Base-by-base conservation (phyloP, 2,888 invertebrate species). In the Aphrophora alni region DNA sequence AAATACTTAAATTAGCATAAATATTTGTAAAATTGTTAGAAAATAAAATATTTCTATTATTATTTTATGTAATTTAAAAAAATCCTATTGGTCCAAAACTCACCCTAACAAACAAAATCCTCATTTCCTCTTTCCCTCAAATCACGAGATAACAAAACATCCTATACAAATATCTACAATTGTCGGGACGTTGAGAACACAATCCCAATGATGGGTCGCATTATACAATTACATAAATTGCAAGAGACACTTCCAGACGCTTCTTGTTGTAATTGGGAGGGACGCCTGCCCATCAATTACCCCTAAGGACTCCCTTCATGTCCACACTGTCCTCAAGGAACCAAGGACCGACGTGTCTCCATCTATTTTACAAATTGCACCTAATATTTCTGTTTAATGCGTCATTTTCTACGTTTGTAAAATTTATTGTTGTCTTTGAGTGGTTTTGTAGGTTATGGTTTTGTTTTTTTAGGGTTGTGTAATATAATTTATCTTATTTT, bases 261-360 rank as follows among this genome's bases (percentile, higher is more conserved):
- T 59, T 59, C 59, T 59, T 59, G 59, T 59, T n/a, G 21, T 59
- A 59, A 59, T 59, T 59, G 59, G 59, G 59, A 59, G 59, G 59
- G 59, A 59, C 59, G 21, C 59, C 59, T 59, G 59, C 12, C 59
- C 59, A 59, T 59, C 59, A 59, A 59, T 59, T 59, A 59, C 21
- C 59, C 59, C 59, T 59, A 59, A 59, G 59, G 59, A 59, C 59
- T 59, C 59, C 59, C 59, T 59, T 59, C 59, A 59, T 21, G 59
- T 5, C 59, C 59, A 59, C 59, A 14, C 59, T 59, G 59, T 59
- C 59, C 59, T 59, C 14, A 59, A 59, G 59, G 59, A 59, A 59
- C 59, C 59, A 7, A 44, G 17, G 8, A 44, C 33, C 44, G 44
- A 44, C 21, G 21, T 21, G 59, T 21, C 21, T 59, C 59, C 59